Evolutionary conservation across 2,113 vertebrate genomes (phyloP).

Genomic region (Podarcis raffonei): DNA sequence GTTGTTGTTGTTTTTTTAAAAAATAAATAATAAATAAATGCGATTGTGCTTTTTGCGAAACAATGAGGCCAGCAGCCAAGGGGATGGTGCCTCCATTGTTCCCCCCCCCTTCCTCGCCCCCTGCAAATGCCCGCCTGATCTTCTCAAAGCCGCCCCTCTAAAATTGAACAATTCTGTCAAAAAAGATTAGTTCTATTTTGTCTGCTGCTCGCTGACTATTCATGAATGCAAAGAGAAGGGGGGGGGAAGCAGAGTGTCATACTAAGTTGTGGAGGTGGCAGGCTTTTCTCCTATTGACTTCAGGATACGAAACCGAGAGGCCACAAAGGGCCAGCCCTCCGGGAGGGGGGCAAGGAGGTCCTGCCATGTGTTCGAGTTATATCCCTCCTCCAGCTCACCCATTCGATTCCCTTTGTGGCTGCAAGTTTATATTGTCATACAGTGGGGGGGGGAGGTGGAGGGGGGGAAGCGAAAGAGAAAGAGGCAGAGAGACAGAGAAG

Average conservation of each 20-base stretch:
- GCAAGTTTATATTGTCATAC: slow-evolving; percentile 89
- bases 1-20: too few species aligned
- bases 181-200: slow-evolving; percentile 92
- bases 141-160: slow-evolving; percentile 81
- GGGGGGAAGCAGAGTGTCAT: slow-evolving; percentile 80
- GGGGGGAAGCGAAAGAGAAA: slow-evolving; percentile 82
- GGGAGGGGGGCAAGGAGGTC: slow-evolving; percentile 73
- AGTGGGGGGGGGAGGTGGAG: slow-evolving; percentile 83
- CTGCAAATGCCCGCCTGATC: slow-evolving; percentile 69
- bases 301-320: slow-evolving; percentile 77
- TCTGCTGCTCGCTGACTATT: slow-evolving; percentile 88
- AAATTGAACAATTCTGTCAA: slow-evolving; percentile 90
- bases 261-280: slow-evolving; percentile 85
- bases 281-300: slow-evolving; percentile 84
- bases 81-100: slow-evolving; percentile 75
- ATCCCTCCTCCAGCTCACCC: slow-evolving; percentile 81
- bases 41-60: slow-evolving; percentile 70
- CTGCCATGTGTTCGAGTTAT: slow-evolving; percentile 82
- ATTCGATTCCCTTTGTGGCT: slow-evolving; percentile 86
- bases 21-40: background rate
- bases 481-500: slow-evolving; percentile 83
- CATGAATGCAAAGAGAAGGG: slow-evolving; percentile 85
- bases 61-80: slow-evolving; percentile 6
- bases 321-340: slow-evolving; percentile 85
- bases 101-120: slow-evolving; percentile 67